phyloP scores from a whole-genome alignment of 1,140 invertebrate species.

The Hyposmocoma kahamanoa region DNA sequence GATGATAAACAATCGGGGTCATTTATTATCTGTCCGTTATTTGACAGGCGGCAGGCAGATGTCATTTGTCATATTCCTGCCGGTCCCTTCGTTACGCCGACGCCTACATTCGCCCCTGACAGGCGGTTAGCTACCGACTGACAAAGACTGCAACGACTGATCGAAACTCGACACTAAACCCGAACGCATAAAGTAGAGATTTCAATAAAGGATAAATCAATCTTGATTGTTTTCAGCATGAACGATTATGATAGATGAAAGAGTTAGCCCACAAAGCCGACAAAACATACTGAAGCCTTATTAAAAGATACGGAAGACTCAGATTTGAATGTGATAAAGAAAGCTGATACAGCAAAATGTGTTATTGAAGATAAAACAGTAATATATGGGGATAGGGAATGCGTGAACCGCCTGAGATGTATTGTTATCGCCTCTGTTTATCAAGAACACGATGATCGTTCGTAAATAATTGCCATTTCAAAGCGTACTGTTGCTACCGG shows the following conservation, averaged over 20 bases:
- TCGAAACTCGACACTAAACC: conserved; percentile 25
- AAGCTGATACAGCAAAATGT: conserved; percentile 55
- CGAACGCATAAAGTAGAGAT: conserved; percentile 22
- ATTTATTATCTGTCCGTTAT: conserved; percentile 76
- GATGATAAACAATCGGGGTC: conserved; percentile 75
- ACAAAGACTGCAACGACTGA: conserved; percentile 32
- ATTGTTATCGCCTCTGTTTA: conserved; percentile 69
- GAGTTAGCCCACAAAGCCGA: conserved; percentile 67
- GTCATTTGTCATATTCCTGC: conserved; percentile 74
- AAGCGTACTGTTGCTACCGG: conserved; percentile 59
- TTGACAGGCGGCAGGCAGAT: conserved; percentile 75
- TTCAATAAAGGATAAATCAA: conserved; percentile 45
- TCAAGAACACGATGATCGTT: conserved; percentile 61
- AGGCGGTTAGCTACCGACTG: conserved; percentile 66
- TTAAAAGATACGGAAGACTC: no score
- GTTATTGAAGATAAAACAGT: conserved; percentile 71
- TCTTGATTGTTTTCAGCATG: conserved; percentile 73
- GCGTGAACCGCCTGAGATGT: conserved; percentile 68
- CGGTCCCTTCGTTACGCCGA: conserved; percentile 72
- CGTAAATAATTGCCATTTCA: conserved; percentile 70
- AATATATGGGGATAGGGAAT: conserved; percentile 70
- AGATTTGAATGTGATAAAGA: conserved; percentile 18
- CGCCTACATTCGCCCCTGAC: conserved; percentile 58
- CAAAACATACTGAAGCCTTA: no score
- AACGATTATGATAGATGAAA: conserved; percentile 74